Conservation (phyloP, 2,797 vertebrate genomes). For the Neoniphon sammara region DNA sequence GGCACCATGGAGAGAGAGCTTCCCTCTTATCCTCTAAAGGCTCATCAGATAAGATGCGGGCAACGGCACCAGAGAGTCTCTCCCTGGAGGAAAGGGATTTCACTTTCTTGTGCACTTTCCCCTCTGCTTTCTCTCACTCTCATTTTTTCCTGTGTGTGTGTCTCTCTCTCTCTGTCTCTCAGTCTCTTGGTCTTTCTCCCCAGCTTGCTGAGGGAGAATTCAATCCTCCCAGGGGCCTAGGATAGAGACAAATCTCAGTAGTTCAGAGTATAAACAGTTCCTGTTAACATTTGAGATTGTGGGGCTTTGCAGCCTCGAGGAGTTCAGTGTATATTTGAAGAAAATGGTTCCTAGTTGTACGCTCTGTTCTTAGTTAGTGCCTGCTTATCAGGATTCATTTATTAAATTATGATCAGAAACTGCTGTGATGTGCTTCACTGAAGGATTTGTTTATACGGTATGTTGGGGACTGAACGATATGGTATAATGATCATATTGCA, state of each 20-base stretch:
- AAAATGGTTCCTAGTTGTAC: conserved; percentile 27
- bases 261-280: conserved; percentile 57
- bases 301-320: conserved; percentile 34
- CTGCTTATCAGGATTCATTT: conserved; percentile 28
- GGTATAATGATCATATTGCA: no score
- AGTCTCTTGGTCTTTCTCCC: conserved; percentile 36
- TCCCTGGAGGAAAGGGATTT: conserved; percentile 62
- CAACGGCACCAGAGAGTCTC: conserved; percentile 61
- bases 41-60: conserved; percentile 69
- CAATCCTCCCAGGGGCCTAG: conserved; percentile 50
- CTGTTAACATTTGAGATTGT: conserved; percentile 56
- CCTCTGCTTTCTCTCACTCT: conserved; percentile 32
- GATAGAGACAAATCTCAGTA: conserved; percentile 56
- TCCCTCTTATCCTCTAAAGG: conserved; percentile 61
- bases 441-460: conserved; percentile 3
- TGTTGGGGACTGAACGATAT: no score
- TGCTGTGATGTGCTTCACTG: background rate
- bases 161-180: conserved; percentile 40
- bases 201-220: conserved; percentile 51
- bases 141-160: conserved; percentile 14
- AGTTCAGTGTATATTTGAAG: conserved; percentile 29
- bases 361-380: conserved; percentile 1
- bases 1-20: conserved; percentile 42
- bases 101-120: conserved; percentile 52
- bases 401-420: conserved; percentile 31